Evolutionary conservation across 2,113 vertebrate species (phyloP).

Genomic region (Takifugu bimaculatus): DNA sequence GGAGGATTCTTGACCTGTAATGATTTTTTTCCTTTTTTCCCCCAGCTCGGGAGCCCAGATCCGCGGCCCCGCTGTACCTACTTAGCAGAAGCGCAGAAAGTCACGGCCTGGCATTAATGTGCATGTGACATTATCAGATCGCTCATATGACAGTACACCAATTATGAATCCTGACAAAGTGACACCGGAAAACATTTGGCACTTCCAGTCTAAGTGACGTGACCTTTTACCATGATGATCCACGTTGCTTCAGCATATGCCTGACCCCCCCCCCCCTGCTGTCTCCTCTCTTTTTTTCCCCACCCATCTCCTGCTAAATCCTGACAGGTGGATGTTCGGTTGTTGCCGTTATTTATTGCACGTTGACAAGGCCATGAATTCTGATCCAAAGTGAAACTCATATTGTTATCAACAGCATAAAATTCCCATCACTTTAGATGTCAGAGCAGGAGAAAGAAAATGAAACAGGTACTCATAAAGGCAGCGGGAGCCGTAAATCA

Average conservation of each 20-base stretch:
- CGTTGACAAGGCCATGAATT: conserved; percentile 70
- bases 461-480: conserved; percentile 80
- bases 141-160: conserved; percentile 57
- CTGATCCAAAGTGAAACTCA: conserved; percentile 74
- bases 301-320: conserved; percentile 48
- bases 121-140: conserved; percentile 66
- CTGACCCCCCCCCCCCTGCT: conserved; percentile 5
- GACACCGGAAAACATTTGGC: conserved; percentile 39
- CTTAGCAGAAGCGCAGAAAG: conserved; percentile 23
- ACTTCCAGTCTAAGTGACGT: conserved; percentile 44
- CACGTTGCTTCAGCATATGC: conserved; percentile 24
- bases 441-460: conserved; percentile 71
- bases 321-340: conserved; percentile 43
- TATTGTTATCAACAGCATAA: conserved; percentile 79
- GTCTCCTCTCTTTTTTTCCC: conserved; percentile 8
- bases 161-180: conserved; percentile 53
- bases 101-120: conserved; percentile 50
- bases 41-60: conserved; percentile 24
- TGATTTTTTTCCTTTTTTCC: conserved; percentile 30
- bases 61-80: conserved; percentile 33
- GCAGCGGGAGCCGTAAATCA: conserved; percentile 63
- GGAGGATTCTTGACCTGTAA: conserved; percentile 35
- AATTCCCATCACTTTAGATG: conserved; percentile 79
- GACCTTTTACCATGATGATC: conserved; percentile 59
- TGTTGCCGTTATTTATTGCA: conserved; percentile 66